phyloP scores from a whole-genome alignment of 1,140 invertebrate species.

The Eumeta japonica region DNA sequence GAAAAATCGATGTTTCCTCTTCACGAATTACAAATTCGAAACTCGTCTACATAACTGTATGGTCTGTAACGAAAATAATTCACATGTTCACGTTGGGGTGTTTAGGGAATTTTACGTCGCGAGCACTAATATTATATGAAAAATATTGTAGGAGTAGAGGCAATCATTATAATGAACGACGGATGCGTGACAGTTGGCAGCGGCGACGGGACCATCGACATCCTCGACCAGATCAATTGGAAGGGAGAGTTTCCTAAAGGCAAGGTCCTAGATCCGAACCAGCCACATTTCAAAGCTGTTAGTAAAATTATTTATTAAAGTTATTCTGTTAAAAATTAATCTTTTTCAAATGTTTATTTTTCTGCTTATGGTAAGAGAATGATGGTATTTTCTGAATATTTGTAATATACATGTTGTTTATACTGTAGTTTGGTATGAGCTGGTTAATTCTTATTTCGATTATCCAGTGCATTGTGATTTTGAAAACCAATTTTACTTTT shows the following conservation, averaged over 20 bases:
- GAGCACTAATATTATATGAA: no score
- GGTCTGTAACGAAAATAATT: no score
- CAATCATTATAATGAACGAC: slow-evolving; percentile 58
- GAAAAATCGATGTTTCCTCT: no score
- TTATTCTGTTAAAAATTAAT: neutral
- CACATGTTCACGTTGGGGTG: no score
- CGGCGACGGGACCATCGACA: slow-evolving; percentile 78
- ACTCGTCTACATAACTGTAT: no score
- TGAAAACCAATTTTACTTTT: no score
- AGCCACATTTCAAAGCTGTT: slow-evolving; percentile 62
- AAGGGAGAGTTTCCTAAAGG: slow-evolving; percentile 50
- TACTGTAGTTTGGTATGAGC: no score
- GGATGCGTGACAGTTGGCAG: slow-evolving; percentile 73
- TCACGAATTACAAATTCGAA: no score
- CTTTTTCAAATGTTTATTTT: neutral
- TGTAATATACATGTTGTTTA: no score
- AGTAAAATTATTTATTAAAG: slow-evolving; percentile 16
- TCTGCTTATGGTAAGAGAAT: neutral
- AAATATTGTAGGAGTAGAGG: slow-evolving; percentile 30
- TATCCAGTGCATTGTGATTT: no score
- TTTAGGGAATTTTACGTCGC: no score
- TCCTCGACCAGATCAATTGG: slow-evolving; percentile 62
- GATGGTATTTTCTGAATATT: neutral
- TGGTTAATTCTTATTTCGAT: no score
- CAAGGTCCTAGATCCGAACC: slow-evolving; percentile 47